These are phyloP conservation scores for Nephrotoma guestfalica DNA, from an alignment of 2,888 invertebrate genomes.

Conservation along the genomic window DNA sequence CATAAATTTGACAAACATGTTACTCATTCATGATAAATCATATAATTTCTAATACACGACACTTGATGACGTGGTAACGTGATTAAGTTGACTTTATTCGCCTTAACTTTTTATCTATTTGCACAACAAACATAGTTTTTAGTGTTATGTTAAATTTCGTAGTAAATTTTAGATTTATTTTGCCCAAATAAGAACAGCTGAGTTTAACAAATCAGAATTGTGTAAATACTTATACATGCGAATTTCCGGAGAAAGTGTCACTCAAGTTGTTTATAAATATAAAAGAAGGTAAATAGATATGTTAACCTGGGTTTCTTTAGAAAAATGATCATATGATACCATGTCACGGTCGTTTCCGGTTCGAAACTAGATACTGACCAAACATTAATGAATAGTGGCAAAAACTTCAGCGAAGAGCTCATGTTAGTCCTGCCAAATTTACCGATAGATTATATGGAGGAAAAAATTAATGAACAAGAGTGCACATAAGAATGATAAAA, in stretches of 20 bases:
- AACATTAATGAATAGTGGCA: too few species aligned
- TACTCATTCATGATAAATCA: background rate
- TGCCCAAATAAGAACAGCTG: background rate
- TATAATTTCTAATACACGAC: background rate
- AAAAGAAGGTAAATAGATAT: background rate
- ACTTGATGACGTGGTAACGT: background rate
- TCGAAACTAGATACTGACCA: too few species aligned
- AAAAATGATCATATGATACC: background rate
- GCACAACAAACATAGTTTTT: background rate
- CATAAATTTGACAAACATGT: background rate
- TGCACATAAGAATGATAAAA: too few species aligned
- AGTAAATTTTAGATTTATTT: background rate
- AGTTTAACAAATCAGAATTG: background rate
- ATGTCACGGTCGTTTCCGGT: too few species aligned
- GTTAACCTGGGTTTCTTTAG: background rate
- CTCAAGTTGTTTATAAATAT: background rate
- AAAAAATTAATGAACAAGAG: too few species aligned
- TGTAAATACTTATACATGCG: background rate
- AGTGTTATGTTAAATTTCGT: background rate
- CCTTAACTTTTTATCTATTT: background rate
- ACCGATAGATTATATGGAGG: too few species aligned
- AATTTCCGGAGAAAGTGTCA: background rate
- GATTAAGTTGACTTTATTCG: background rate
- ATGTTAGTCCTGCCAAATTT: too few species aligned
- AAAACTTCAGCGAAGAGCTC: too few species aligned